Base-by-base conservation (phyloP, 1,140 invertebrate genomes). In the Ganaspis sp. region DNA sequence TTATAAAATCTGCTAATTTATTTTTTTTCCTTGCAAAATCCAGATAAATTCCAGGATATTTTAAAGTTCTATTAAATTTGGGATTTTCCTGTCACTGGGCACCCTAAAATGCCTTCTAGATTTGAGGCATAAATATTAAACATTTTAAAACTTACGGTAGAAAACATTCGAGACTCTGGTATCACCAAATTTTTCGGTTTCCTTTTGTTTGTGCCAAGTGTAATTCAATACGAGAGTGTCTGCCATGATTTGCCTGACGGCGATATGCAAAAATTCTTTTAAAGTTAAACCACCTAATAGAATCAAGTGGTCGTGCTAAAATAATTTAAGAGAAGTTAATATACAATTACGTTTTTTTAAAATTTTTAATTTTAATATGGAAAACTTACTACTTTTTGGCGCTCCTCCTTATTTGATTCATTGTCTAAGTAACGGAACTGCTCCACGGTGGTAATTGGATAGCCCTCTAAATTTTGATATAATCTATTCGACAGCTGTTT, bases 271-370 rank as follows among this genome's bases (percentile, higher is more conserved):
- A 9, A 54, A 54, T 9, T 54, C 17, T 21, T 17, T 54, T 23
- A 54, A 23, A 0, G 4, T 54, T 4, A 11, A 21, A 9, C 21
- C 49, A 9, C 49, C 49, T 54, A 54, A 54, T 4, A 17, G 49
- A 54, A 54, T 21, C 21, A 21, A 54, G 21, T 54, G 49, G 49
- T 54, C 49, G 21, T 54, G 49, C 49, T 54, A 54, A 54, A 54
- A n/a, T 17, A 12, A 12, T 1, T 17, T 53, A 53, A 1, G n/a
- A 53, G 0, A 40, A 40, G 11, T 40, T 40, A 40, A 11, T 9
- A 40, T 11, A 40, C 2, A 12, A 40, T 11, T 34, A 40, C 4
- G 8, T 40, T 1, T 40, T 40, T 1, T 45, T 45, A 45, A 45
- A 45, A n/a, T 45, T 45, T 45, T 2, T 15, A 45, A 45, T 15